Evolutionary conservation across 1,140 invertebrate species (phyloP).

Genomic region (Drosophila nasuta): DNA sequence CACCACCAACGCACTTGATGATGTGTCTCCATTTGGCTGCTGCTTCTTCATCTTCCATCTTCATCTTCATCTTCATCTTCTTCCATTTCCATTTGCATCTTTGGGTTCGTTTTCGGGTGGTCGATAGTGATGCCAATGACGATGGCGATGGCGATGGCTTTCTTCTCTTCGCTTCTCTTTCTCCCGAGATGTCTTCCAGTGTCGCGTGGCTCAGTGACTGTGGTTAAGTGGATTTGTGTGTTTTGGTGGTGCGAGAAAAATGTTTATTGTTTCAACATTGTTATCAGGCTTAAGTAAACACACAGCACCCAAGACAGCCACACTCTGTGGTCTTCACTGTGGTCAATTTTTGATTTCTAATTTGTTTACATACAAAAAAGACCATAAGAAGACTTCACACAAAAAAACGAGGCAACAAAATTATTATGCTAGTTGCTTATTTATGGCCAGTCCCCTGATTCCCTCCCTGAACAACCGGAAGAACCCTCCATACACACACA

Average conservation of each 20-base stretch:
- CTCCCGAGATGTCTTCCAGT: constrained; percentile 53
- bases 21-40: constrained; percentile 18
- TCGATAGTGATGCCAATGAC: constrained; percentile 4
- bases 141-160: neutral
- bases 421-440: constrained; percentile 70
- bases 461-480: constrained; percentile 60
- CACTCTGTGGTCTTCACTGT: constrained; percentile 19
- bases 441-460: constrained; percentile 67
- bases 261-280: constrained; percentile 85
- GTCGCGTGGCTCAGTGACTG: constrained; percentile 45
- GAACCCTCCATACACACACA: constrained; percentile 39
- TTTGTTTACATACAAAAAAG: constrained; percentile 72
- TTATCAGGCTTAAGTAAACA: constrained; percentile 83
- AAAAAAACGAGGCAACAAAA: constrained; percentile 56
- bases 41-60: neutral
- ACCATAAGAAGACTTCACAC: neutral
- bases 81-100: constrained; percentile 15
- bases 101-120: constrained; percentile 17
- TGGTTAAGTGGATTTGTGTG: constrained; percentile 84
- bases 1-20: constrained; percentile 57
- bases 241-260: constrained; percentile 83
- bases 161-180: constrained; percentile 15
- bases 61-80: neutral
- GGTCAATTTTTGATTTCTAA: constrained; percentile 82
- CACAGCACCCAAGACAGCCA: constrained; percentile 37